These are phyloP conservation scores for Platygyra sinensis DNA, from an alignment of 64 coral and sea anemone species.

Conservation along the genomic window DNA sequence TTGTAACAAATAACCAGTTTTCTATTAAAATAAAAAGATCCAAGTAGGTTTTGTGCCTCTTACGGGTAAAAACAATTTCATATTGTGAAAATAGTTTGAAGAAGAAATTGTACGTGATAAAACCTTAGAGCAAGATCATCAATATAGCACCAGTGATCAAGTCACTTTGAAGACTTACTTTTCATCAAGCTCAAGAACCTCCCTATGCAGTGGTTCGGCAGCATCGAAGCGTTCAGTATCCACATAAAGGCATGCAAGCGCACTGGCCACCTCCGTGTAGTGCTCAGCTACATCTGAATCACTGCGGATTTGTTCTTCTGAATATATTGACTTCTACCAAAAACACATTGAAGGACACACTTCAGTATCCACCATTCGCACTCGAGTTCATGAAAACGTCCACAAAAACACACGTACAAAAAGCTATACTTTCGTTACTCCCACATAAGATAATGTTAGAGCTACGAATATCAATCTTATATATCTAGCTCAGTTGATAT, in stretches of 20 bases:
- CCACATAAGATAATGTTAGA: no score
- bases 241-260: conserved; percentile 69
- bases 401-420: not conserved
- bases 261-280: conserved; percentile 52
- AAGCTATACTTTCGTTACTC: no score
- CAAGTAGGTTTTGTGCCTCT: no score
- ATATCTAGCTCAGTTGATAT: no score
- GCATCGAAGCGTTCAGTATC: conserved; percentile 79
- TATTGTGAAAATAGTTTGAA: no score
- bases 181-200: conserved; percentile 72
- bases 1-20: not conserved
- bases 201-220: conserved; percentile 63
- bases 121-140: no score
- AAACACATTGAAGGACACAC: not conserved
- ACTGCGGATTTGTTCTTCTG: conserved; percentile 40
- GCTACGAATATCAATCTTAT: no score
- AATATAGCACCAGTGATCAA: no score
- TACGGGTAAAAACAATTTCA: no score
- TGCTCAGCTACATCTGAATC: conserved; percentile 26
- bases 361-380: not conserved
- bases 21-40: no score
- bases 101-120: no score
- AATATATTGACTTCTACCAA: conserved; percentile 46
- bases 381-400: not conserved
- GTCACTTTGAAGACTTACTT: conserved; percentile 51